Evolutionary conservation across 2,888 invertebrate species (phyloP).

Genomic region (Papilio gigon): DNA sequence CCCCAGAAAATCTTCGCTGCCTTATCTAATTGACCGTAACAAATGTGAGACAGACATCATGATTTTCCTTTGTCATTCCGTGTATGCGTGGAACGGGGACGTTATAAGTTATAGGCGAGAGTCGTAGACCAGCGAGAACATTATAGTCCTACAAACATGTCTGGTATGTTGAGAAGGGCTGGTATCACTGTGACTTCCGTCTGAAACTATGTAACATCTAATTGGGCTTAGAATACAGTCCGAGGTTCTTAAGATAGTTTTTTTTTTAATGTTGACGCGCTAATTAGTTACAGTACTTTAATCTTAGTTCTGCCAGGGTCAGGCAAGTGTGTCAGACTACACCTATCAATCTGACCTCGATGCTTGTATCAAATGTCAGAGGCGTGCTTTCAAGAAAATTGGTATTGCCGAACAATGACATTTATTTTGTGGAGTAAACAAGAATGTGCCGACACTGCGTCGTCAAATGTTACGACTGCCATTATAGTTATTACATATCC

Average conservation of each 20-base stretch:
- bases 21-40: constrained; percentile 39
- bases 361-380: constrained; percentile 50
- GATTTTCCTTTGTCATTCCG: constrained; percentile 35
- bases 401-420: constrained; percentile 46
- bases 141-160: constrained; percentile 7
- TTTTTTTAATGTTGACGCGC: too few species aligned
- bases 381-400: constrained; percentile 51
- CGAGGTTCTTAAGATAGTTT: background rate
- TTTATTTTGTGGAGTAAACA: constrained; percentile 44
- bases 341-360: constrained; percentile 45
- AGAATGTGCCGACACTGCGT: constrained; percentile 34
- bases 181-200: too few species aligned
- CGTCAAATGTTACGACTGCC: constrained; percentile 40
- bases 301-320: background rate
- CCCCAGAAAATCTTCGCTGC: constrained; percentile 18
- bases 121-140: constrained; percentile 33
- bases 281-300: background rate
- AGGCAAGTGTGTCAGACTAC: background rate
- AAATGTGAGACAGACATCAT: constrained; percentile 37
- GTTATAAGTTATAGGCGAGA: constrained; percentile 30
- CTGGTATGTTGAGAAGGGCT: background rate
- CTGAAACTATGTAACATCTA: background rate
- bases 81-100: constrained; percentile 14
- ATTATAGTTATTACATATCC: constrained; percentile 30
- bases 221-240: too few species aligned